A percentile compares a stretch with the other conserved stretches of the same genome.
Evolutionary conservation across 2,888 invertebrate species (phyloP).

Genomic region (Volucella inflata): DNA sequence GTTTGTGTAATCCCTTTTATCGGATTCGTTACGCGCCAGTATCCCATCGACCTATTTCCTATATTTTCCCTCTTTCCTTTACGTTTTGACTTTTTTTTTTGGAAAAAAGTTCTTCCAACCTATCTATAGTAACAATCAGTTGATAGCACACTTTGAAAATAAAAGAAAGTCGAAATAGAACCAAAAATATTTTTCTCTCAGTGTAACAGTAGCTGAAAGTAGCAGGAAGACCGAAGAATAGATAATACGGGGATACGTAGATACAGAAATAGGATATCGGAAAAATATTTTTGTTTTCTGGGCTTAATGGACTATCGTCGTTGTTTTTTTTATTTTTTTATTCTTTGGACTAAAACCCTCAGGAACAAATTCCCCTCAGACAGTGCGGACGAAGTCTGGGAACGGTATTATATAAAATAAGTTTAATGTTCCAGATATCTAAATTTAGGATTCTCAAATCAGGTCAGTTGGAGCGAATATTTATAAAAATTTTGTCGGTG

Average conservation of each 20-base stretch:
- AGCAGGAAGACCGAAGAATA: slow-evolving; percentile 49
- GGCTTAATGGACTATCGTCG: slow-evolving; percentile 13
- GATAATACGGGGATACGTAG: slow-evolving; percentile 22
- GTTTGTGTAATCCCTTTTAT: slow-evolving; percentile 64
- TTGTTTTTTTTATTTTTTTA: background rate
- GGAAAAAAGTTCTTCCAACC: slow-evolving; percentile 4
- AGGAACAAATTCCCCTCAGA: too few species aligned
- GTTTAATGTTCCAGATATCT: too few species aligned
- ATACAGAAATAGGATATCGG: slow-evolving; percentile 7
- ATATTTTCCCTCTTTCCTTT: slow-evolving; percentile 6
- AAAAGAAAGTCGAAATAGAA: slow-evolving; percentile 39
- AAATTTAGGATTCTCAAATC: too few species aligned
- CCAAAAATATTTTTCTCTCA: slow-evolving; percentile 11
- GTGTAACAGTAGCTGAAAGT: background rate
- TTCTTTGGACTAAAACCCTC: too few species aligned
- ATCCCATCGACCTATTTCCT: slow-evolving; percentile 48
- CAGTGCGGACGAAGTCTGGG: too few species aligned
- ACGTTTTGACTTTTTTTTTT: slow-evolving; percentile 14
- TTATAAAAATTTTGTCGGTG: too few species aligned
- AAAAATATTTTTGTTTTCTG: slow-evolving; percentile 13
- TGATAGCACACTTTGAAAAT: slow-evolving; percentile 22
- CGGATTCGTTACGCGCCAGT: slow-evolving; percentile 49
- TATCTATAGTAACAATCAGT: slow-evolving; percentile 13
- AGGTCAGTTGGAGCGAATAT: too few species aligned
- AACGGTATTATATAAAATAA: too few species aligned